Percentiles rank a stretch among this genome's conserved stretches.
These are phyloP conservation scores for Chaetogeoica ovagalla DNA, from an alignment of 2,888 invertebrate species.

Conservation along the genomic window DNA sequence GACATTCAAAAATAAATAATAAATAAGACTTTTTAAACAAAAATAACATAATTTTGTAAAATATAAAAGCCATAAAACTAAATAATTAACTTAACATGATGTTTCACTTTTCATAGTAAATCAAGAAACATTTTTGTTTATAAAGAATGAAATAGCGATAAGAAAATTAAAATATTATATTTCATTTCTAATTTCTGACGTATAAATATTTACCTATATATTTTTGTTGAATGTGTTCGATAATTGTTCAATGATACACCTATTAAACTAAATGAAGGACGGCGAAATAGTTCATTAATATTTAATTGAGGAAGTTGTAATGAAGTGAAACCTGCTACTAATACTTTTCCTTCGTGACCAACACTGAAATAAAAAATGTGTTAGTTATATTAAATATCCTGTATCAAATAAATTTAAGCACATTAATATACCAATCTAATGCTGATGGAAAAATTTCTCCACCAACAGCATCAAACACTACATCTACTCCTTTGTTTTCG, in stretches of 20 bases:
- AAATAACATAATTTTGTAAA: too few relatives aligned
- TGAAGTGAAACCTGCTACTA: slow-evolving; percentile 63
- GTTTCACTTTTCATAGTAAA: too few relatives aligned
- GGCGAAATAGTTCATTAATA: slow-evolving; percentile 60
- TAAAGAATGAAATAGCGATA: too few relatives aligned
- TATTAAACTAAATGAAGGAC: slow-evolving; percentile 61
- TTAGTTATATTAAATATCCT: slow-evolving; percentile 24
- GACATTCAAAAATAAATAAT: too few relatives aligned
- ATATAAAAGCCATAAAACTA: too few relatives aligned
- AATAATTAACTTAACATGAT: too few relatives aligned
- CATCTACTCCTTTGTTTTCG: slow-evolving; percentile 65
- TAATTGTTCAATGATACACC: slow-evolving; percentile 64
- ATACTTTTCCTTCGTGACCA: slow-evolving; percentile 63
- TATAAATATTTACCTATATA: slow-evolving; percentile 62
- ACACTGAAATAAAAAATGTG: slow-evolving; percentile 61
- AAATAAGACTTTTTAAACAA: too few relatives aligned
- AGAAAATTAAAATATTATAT: not conserved
- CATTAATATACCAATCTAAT: slow-evolving; percentile 64
- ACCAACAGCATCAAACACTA: slow-evolving; percentile 70
- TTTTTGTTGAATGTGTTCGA: slow-evolving; percentile 62
- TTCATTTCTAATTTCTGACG: not conserved
- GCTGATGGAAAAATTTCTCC: slow-evolving; percentile 66
- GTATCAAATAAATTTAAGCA: slow-evolving; percentile 29
- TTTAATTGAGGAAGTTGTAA: slow-evolving; percentile 62
- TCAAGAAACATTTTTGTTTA: too few relatives aligned